Base-by-base conservation (phyloP, 2,888 invertebrate species). In the Agrilus cyanescens region DNA sequence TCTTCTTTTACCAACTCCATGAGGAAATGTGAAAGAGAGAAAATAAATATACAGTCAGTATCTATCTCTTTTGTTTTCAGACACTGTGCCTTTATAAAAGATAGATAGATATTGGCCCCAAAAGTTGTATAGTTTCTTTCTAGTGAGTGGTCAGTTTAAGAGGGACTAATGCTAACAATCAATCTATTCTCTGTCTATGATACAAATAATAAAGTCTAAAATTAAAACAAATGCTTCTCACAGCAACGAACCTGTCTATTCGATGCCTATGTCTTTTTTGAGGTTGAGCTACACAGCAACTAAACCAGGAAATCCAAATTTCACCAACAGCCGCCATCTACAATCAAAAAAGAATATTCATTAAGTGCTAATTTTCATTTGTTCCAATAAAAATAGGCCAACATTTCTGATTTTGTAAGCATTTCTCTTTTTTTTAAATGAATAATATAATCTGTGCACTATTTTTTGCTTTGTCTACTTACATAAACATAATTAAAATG, bases 221-320 rank as follows among this genome's bases (percentile, higher is more conserved):
- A 32, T 12, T 41, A 15, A 40, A 18, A 32, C 18, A 16, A 32
- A n/a, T n/a, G n/a, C n/a, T n/a, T n/a, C n/a, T 3, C 20, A 20
- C 5, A 20, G 7, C 10, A 36, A 47, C 49, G 53, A 53, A 65
- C 67, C 66, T 60, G 70, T 86, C 85, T 73, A 86, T 85, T 68
- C 83, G 77, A 68, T 82, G 76, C 59, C 84, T 75, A 40, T 47
- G 47, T 54, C 82, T 72, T 61, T 82, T 84, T 55, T 80, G 83
- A 43, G 84, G 84, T 61, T 88, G 87, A 54, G 80, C 76, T 61
- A 87, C 80, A 70, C 90, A 90, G 69, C 90, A 90, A 50, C 87
- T 85, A 71, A 90, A 90, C 82, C 89, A 89, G 62, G 90, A 89
- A 54, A 89, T 76, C 87, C 88, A 88, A 58, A 89, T 78, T 66